Percentiles rank a stretch among this genome's conserved stretches.
phyloP scores from a whole-genome alignment of 53 echinoderm and acorn worm genomes.

The Zoroaster sp. region DNA sequence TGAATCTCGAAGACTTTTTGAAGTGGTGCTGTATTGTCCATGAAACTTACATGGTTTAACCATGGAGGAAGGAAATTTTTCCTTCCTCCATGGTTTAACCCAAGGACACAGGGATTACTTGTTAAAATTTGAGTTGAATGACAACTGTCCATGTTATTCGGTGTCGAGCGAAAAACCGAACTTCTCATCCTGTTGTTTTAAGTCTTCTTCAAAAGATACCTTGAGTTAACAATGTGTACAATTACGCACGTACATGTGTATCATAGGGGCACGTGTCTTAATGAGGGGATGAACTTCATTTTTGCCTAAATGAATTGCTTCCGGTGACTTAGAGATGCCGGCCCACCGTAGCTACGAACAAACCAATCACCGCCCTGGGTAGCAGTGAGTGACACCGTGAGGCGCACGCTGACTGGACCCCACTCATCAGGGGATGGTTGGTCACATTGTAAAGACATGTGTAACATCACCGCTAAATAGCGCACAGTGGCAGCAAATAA shows the following conservation, averaged over 20 bases:
- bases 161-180: neutral
- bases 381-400: slow-evolving; percentile 3
- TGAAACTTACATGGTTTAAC: too few species aligned
- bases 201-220: neutral
- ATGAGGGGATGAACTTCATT: slow-evolving; percentile 10
- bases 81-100: too few species aligned
- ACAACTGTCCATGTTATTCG: too few species aligned
- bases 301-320: slow-evolving; percentile 13
- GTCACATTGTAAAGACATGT: neutral
- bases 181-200: neutral
- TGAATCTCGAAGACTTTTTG: too few species aligned
- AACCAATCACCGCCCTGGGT: neutral
- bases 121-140: too few species aligned
- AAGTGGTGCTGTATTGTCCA: too few species aligned
- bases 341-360: slow-evolving; percentile 11
- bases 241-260: too few species aligned
- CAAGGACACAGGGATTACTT: too few species aligned
- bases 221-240: too few species aligned
- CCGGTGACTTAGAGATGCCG: slow-evolving; percentile 4
- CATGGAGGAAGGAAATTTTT: too few species aligned
- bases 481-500: neutral
- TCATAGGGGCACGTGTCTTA: neutral
- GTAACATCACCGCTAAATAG: neutral
- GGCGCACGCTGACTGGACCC: neutral
- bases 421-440: neutral